A percentile compares a stretch with the other conserved stretches of the same genome.
These are phyloP conservation scores for Phenganax subtilis DNA, from an alignment of 92 coral and sea anemone species.

Conservation along the genomic window DNA sequence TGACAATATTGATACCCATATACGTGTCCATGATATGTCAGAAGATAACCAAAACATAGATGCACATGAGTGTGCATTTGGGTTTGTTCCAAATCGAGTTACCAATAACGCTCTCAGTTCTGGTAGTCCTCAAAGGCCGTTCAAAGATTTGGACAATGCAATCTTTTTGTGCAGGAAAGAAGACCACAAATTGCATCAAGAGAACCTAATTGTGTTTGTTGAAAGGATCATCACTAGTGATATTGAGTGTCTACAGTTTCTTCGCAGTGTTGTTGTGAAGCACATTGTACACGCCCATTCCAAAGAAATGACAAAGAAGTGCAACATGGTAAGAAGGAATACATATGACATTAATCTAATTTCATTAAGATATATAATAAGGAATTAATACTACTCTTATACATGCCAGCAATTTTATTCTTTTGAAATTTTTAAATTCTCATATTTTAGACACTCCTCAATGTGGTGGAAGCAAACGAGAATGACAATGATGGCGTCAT, in stretches of 20 bases:
- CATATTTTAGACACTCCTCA: not conserved
- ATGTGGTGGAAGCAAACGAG: not conserved
- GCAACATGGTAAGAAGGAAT: not conserved
- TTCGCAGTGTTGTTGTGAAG: not conserved
- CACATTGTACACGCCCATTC: constrained; percentile 10
- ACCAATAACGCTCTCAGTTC: not conserved
- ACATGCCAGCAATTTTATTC: not conserved
- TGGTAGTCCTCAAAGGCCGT: not conserved
- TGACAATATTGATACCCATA: constrained; percentile 21
- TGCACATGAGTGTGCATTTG: constrained; percentile 2
- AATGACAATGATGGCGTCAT: constrained; percentile 12
- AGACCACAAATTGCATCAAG: not conserved
- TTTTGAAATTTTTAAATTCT: not conserved
- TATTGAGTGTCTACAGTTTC: not conserved
- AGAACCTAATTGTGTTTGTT: not conserved
- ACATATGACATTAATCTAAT: not conserved
- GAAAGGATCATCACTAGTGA: constrained; percentile 4
- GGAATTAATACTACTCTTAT: not conserved
- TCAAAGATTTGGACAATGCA: not conserved
- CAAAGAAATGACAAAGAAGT: not conserved
- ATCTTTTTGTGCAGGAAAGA: not conserved
- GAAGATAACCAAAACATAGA: constrained; percentile 15
- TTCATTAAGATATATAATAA: not conserved
- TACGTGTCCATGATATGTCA: not conserved
- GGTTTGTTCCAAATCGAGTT: constrained; percentile 23